phyloP scores from a whole-genome alignment of 2,888 invertebrate genomes.

The Apotomis betuletana region DNA sequence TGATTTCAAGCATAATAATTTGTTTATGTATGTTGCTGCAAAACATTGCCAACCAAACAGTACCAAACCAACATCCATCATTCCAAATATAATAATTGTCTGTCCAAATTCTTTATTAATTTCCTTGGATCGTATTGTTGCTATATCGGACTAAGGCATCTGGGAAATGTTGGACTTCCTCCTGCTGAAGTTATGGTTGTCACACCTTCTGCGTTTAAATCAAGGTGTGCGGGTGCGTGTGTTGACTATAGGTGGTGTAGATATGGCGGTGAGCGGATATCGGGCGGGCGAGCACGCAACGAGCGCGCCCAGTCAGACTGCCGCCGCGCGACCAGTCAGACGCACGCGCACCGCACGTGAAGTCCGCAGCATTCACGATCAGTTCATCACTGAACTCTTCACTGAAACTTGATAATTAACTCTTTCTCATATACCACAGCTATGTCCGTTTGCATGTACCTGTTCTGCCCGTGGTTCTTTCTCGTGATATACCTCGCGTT shows the following conservation, averaged over 20 bases:
- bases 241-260: constrained; percentile 60
- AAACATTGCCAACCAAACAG: not conserved
- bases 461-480: constrained; percentile 87
- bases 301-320: constrained; percentile 83
- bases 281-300: constrained; percentile 76
- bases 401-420: constrained; percentile 53
- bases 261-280: constrained; percentile 75
- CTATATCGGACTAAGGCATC: constrained; percentile 40
- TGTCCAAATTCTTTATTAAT: constrained; percentile 17
- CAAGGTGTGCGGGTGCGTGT: constrained; percentile 67
- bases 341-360: constrained; percentile 78
- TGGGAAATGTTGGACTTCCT: constrained; percentile 46
- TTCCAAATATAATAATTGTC: not conserved
- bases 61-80: not conserved
- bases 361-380: constrained; percentile 53
- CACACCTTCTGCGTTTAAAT: constrained; percentile 66
- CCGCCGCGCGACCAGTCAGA: constrained; percentile 82
- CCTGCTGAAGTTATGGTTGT: constrained; percentile 47
- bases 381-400: constrained; percentile 69
- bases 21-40: not conserved
- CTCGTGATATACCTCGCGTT: constrained; percentile 86
- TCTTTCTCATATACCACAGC: constrained; percentile 56
- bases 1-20: not conserved
- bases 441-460: constrained; percentile 85
- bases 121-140: constrained; percentile 38